These are phyloP conservation scores for Leptogaster cylindrica DNA, from an alignment of 2,888 invertebrate species.

Conservation along the genomic window DNA sequence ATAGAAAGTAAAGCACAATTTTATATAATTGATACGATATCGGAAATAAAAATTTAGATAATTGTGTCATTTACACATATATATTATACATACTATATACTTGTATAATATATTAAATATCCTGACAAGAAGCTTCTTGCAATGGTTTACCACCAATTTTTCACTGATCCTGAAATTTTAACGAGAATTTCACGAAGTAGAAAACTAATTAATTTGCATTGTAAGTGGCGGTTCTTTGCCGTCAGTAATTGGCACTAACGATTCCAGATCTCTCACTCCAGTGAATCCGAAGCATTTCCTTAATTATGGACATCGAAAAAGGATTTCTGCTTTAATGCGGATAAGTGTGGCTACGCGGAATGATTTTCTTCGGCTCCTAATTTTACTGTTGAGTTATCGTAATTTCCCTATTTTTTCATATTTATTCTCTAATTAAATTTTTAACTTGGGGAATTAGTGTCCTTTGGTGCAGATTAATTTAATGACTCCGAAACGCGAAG, in stretches of 20 bases:
- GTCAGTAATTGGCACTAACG: neutral
- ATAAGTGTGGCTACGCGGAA: neutral
- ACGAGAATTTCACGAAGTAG: neutral
- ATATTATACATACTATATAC: too few relatives aligned
- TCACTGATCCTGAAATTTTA: too few relatives aligned
- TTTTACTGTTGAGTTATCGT: conserved; percentile 25
- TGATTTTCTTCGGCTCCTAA: conserved; percentile 5
- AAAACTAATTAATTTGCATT: conserved; percentile 7
- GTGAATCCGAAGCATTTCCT: neutral
- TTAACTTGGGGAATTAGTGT: conserved; percentile 38
- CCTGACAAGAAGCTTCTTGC: too few relatives aligned
- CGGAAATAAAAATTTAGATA: too few relatives aligned
- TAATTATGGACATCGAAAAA: conserved; percentile 25
- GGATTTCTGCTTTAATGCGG: conserved; percentile 4
- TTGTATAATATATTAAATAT: too few relatives aligned
- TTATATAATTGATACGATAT: too few relatives aligned
- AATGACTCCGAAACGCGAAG: conserved; percentile 41
- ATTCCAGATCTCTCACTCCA: too few relatives aligned
- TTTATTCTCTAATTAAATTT: conserved; percentile 30
- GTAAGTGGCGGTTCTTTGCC: too few relatives aligned
- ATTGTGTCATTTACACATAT: too few relatives aligned
- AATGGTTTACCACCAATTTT: too few relatives aligned
- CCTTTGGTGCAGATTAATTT: conserved; percentile 48
- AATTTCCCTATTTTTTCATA: conserved; percentile 10
- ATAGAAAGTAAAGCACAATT: too few relatives aligned